A percentile compares a stretch with the other conserved stretches of the same genome.
Evolutionary conservation across 1,140 invertebrate genomes (phyloP).

Genomic region (Rhynchophorus ferrugineus): DNA sequence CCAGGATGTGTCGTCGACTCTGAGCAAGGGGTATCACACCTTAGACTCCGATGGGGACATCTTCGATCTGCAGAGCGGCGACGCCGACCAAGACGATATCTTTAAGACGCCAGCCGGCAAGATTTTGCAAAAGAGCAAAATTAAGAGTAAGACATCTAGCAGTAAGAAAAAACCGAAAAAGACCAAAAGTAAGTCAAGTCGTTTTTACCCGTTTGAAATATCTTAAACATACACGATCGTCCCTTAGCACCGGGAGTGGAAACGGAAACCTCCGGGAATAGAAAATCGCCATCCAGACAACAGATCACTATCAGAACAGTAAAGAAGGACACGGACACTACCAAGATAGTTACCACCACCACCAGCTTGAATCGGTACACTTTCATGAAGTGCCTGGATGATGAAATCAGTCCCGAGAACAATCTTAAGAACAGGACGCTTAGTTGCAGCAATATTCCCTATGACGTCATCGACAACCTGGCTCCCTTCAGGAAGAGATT

Average conservation of each 20-base stretch:
- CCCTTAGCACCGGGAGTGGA: no score
- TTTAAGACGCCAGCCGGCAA: constrained; percentile 20
- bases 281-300: constrained; percentile 18
- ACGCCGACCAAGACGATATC: constrained; percentile 21
- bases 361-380: constrained; percentile 37
- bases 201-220: no score
- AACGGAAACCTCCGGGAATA: constrained; percentile 4
- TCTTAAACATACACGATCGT: no score
- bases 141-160: constrained; percentile 23
- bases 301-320: constrained; percentile 26
- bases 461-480: constrained; percentile 40
- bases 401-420: constrained; percentile 19
- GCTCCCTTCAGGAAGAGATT: constrained; percentile 39
- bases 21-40: constrained; percentile 31
- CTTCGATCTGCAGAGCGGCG: constrained; percentile 4
- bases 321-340: constrained; percentile 29
- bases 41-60: constrained; percentile 23
- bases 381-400: constrained; percentile 34
- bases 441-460: constrained; percentile 38
- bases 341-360: constrained; percentile 31
- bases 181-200: constrained; percentile 13
- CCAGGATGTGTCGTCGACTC: constrained; percentile 17
- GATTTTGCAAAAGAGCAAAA: constrained; percentile 24
- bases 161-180: constrained; percentile 31
- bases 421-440: constrained; percentile 37